phyloP scores from a whole-genome alignment of 2,888 invertebrate species.

The Allophyes oxyacanthae region DNA sequence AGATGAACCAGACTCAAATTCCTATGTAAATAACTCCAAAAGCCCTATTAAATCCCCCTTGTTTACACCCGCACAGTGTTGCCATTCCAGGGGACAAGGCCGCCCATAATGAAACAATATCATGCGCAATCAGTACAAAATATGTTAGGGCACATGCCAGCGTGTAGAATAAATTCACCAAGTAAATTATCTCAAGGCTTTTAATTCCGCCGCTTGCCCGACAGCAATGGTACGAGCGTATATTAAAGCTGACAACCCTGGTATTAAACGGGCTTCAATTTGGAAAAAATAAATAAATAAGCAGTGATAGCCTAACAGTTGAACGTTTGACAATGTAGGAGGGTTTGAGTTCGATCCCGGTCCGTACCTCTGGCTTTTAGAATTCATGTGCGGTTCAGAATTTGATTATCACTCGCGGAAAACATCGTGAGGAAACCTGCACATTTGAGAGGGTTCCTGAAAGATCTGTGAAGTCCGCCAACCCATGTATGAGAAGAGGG shows the following conservation, averaged over 20 bases:
- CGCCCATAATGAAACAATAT: constrained; percentile 70
- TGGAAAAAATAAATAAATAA: constrained; percentile 56
- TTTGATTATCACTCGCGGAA: too few species aligned
- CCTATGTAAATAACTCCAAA: background rate
- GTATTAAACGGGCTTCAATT: constrained; percentile 68
- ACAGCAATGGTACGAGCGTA: constrained; percentile 63
- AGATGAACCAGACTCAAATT: too few species aligned
- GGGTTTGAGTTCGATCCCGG: too few species aligned
- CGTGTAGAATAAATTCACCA: constrained; percentile 72
- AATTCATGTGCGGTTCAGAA: too few species aligned
- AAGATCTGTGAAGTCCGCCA: too few species aligned
- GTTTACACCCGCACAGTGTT: constrained; percentile 13
- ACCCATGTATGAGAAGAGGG: too few species aligned
- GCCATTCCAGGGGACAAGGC: constrained; percentile 19
- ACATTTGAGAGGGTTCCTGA: too few species aligned
- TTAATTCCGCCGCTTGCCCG: constrained; percentile 67
- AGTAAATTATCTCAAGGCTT: constrained; percentile 75
- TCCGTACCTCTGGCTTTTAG: too few species aligned
- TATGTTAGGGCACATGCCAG: constrained; percentile 63
- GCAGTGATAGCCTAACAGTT: too few species aligned
- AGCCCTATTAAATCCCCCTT: constrained; percentile 11
- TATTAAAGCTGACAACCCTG: constrained; percentile 63
- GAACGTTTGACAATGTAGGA: too few species aligned
- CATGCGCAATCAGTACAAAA: constrained; percentile 72
- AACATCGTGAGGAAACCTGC: too few species aligned